Percentiles rank a stretch among this genome's conserved stretches.
phyloP scores from a whole-genome alignment of 2,113 vertebrate species.

The Notothenia rossii region DNA sequence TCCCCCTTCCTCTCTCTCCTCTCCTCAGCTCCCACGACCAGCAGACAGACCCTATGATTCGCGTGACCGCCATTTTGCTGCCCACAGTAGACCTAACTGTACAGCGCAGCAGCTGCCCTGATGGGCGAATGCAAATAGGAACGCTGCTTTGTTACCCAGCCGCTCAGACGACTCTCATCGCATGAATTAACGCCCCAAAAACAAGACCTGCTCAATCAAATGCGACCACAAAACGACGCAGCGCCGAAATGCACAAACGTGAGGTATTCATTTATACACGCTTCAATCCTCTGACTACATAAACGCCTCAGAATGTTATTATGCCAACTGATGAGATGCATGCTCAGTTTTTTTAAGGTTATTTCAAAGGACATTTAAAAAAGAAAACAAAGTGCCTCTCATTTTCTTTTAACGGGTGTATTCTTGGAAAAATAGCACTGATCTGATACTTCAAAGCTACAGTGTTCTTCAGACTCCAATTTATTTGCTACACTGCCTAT shows the following conservation, averaged over 20 bases:
- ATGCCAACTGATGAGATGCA: constrained; percentile 8
- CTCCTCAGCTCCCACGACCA: constrained; percentile 68
- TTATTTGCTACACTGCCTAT: constrained; percentile 22
- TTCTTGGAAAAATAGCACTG: not conserved
- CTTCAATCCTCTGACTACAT: constrained; percentile 16
- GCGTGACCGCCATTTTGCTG: constrained; percentile 83
- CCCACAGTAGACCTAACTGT: constrained; percentile 75
- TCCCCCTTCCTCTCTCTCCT: not conserved
- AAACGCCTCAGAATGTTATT: not conserved
- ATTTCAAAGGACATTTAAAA: constrained; percentile 5
- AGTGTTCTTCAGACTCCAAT: constrained; percentile 8
- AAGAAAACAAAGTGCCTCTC: not conserved
- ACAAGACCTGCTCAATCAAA: constrained; percentile 42
- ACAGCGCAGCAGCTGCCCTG: constrained; percentile 74
- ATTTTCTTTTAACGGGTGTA: not conserved
- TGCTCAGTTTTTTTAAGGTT: constrained; percentile 3
- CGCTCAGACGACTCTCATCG: constrained; percentile 35
- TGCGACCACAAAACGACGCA: constrained; percentile 10
- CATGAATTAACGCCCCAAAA: constrained; percentile 60
- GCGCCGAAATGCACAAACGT: constrained; percentile 21
- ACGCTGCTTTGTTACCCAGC: constrained; percentile 59
- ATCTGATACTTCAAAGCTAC: constrained; percentile 38
- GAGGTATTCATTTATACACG: constrained; percentile 15
- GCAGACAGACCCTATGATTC: constrained; percentile 73
- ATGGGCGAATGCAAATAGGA: constrained; percentile 76